These are phyloP conservation scores for Centropus bengalensis DNA, from an alignment of 2,113 vertebrate genomes.

Conservation along the genomic window DNA sequence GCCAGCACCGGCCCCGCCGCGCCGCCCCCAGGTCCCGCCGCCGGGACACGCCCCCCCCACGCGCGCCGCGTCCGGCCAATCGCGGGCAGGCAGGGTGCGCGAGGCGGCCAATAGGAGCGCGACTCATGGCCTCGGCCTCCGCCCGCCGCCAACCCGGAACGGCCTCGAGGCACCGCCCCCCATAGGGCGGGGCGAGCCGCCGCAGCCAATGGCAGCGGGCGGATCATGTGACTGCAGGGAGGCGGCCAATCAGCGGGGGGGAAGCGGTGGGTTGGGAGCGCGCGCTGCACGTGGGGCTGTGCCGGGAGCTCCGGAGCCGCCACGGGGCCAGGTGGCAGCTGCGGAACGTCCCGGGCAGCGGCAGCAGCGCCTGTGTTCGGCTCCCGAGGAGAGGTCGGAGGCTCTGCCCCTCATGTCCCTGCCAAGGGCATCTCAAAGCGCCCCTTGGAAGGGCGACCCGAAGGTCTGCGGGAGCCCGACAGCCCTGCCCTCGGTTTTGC, in stretches of 20 bases:
- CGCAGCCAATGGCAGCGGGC: neutral
- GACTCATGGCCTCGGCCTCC: neutral
- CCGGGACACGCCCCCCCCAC: neutral
- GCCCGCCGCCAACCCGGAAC: neutral
- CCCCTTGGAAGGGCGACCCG: rapidly evolving
- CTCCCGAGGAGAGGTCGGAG: rapidly evolving
- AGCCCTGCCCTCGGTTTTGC: rapidly evolving
- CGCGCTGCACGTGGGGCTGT: neutral
- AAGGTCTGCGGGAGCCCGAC: neutral
- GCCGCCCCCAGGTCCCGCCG: too few species aligned
- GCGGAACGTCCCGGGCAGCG: rapidly evolving
- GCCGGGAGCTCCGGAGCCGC: too few species aligned
- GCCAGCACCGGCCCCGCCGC: neutral
- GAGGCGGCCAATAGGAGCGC: neutral
- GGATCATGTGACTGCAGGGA: neutral
- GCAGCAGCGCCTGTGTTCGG: rapidly evolving
- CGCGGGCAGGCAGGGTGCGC: neutral
- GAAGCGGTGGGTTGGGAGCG: too few species aligned
- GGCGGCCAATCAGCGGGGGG: neutral
- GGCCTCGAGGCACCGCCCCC: neutral
- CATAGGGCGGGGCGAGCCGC: neutral
- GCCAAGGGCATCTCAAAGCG: rapidly evolving
- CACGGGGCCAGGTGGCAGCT: neutral
- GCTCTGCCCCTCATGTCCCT: rapidly evolving
- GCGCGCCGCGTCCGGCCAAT: neutral